A percentile compares a stretch with the other conserved stretches of the same genome.
These are phyloP conservation scores for Diachasmimorpha longicaudata DNA, from an alignment of 1,140 invertebrate genomes.

Conservation along the genomic window DNA sequence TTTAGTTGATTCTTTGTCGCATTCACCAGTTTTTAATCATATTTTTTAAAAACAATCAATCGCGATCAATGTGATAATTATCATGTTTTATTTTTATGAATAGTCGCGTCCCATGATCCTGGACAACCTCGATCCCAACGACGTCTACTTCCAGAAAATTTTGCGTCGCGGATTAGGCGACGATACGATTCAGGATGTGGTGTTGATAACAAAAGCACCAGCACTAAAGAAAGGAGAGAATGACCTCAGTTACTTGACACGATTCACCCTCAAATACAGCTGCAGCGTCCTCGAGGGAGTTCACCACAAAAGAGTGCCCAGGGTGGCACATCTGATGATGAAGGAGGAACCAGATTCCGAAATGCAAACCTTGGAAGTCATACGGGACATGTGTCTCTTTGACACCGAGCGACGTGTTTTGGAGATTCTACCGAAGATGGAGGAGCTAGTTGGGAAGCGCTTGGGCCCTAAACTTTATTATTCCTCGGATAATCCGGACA, in stretches of 20 bases:
- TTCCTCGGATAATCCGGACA: conserved; percentile 32
- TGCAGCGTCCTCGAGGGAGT: not conserved
- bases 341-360: not conserved
- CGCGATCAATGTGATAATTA: no score
- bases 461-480: conserved; percentile 28
- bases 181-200: not conserved
- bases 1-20: no score
- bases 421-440: conserved; percentile 26
- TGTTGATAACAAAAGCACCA: not conserved
- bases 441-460: not conserved
- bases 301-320: not conserved
- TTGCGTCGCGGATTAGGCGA: not conserved
- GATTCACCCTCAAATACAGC: not conserved
- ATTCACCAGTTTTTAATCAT: no score
- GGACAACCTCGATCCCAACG: not conserved
- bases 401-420: conserved; percentile 17
- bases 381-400: conserved; percentile 13
- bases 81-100: no score
- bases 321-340: not conserved
- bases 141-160: not conserved
- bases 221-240: not conserved
- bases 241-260: not conserved
- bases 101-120: not conserved
- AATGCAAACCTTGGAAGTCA: not conserved
- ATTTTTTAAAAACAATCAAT: no score